phyloP scores from a whole-genome alignment of 2,797 vertebrate species.

The Nasua narica region DNA sequence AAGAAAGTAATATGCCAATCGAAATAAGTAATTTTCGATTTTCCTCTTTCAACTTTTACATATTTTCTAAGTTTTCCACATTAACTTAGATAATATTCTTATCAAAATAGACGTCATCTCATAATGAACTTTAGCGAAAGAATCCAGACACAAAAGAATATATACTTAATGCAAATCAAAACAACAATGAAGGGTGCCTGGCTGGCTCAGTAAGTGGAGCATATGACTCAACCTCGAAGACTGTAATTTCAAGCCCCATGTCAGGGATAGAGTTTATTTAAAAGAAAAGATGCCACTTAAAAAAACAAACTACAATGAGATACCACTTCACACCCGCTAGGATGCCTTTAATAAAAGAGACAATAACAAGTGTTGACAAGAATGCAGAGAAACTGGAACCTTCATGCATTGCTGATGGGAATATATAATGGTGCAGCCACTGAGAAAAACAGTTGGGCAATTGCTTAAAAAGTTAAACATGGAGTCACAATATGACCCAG shows the following conservation, averaged over 20 bases:
- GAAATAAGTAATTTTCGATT: no score
- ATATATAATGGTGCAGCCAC: not conserved
- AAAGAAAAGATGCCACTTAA: not conserved
- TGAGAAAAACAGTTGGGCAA: not conserved
- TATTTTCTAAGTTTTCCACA: constrained; percentile 7
- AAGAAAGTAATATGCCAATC: not conserved
- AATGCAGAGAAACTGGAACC: not conserved
- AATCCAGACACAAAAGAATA: constrained; percentile 19
- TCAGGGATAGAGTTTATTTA: not conserved
- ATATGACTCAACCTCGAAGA: not conserved
- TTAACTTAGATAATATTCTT: not conserved
- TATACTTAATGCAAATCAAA: constrained; percentile 1
- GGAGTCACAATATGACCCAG: not conserved
- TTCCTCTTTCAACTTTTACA: not conserved
- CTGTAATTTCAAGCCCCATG: not conserved
- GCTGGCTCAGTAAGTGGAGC: not conserved
- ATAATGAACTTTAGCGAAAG: not conserved
- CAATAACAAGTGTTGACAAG: not conserved
- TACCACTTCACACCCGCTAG: not conserved
- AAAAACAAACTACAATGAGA: not conserved
- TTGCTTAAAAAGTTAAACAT: not conserved
- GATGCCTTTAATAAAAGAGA: not conserved
- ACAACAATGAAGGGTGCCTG: not conserved
- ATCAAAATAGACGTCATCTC: not conserved
- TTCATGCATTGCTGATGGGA: not conserved